A percentile compares a stretch with the other conserved stretches of the same genome.
phyloP scores from a whole-genome alignment of 1,140 invertebrate species.

The Hyposmocoma kahamanoa region DNA sequence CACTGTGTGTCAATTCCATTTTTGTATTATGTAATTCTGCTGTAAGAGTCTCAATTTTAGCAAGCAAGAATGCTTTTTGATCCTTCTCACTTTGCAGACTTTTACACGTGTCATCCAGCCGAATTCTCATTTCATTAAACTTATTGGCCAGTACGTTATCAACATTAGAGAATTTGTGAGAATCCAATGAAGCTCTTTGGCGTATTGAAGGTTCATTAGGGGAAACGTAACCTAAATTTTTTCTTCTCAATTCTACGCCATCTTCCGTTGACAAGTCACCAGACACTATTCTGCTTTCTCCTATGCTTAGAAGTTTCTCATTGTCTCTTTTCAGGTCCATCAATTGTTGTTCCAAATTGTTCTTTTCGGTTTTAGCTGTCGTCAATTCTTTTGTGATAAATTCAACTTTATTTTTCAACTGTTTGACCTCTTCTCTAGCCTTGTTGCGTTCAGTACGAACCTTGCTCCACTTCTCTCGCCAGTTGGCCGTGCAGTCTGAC shows the following conservation, averaged over 20 bases:
- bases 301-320: slow-evolving; percentile 58
- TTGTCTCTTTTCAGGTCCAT: slow-evolving; percentile 53
- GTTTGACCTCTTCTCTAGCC: slow-evolving; percentile 89
- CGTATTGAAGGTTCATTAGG: slow-evolving; percentile 42
- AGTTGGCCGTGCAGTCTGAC: slow-evolving; percentile 83
- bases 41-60: slow-evolving; percentile 55
- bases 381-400: slow-evolving; percentile 84
- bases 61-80: slow-evolving; percentile 50
- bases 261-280: slow-evolving; percentile 53
- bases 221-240: slow-evolving; percentile 45
- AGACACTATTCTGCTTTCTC: slow-evolving; percentile 57
- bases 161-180: slow-evolving; percentile 60
- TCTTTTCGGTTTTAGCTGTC: slow-evolving; percentile 84
- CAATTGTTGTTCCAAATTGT: slow-evolving; percentile 83
- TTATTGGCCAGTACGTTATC: slow-evolving; percentile 58
- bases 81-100: slow-evolving; percentile 59
- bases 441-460: slow-evolving; percentile 86
- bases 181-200: slow-evolving; percentile 57
- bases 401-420: slow-evolving; percentile 87
- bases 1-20: slow-evolving; percentile 48
- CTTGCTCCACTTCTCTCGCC: slow-evolving; percentile 97
- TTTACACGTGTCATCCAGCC: slow-evolving; percentile 55
- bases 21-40: slow-evolving; percentile 53
- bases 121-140: slow-evolving; percentile 50
- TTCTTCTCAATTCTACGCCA: slow-evolving; percentile 54